These are phyloP conservation scores for Halcyon badia DNA, from an alignment of 2,797 vertebrate genomes.

Conservation along the genomic window DNA sequence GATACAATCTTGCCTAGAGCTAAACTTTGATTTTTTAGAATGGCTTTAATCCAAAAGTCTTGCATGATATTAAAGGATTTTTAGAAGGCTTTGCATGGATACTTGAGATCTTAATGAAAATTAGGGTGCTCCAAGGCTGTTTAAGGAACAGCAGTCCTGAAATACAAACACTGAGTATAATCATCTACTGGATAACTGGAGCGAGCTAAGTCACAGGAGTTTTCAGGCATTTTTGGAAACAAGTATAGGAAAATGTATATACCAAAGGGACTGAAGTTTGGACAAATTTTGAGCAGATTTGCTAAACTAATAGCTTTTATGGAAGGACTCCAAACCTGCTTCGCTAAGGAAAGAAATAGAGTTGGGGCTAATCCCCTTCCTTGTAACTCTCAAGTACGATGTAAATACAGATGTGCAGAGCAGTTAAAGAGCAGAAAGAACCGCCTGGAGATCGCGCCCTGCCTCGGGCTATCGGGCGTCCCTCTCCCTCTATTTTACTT, in stretches of 20 bases:
- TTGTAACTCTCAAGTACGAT: neutral
- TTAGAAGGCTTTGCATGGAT: neutral
- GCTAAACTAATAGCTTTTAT: slow-evolving; percentile 72
- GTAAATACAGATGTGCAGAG: slow-evolving; percentile 69
- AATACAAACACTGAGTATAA: neutral
- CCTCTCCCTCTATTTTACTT: slow-evolving; percentile 33
- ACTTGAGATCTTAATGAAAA: neutral
- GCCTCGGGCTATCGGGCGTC: neutral
- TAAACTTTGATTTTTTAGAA: neutral
- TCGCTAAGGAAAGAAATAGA: neutral
- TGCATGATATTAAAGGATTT: neutral
- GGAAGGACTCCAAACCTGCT: slow-evolving; percentile 69
- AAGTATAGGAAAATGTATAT: slow-evolving; percentile 15
- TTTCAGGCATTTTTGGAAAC: slow-evolving; percentile 21
- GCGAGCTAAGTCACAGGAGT: neutral
- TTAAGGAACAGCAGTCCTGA: neutral
- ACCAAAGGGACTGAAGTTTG: slow-evolving; percentile 32
- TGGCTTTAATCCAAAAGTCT: neutral
- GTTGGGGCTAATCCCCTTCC: slow-evolving; percentile 22
- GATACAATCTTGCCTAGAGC: neutral
- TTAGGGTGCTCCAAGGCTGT: neutral
- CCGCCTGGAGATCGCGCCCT: neutral
- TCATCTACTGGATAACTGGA: neutral
- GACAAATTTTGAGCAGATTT: slow-evolving; percentile 54
- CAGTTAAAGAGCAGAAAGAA: slow-evolving; percentile 60